Base-by-base conservation (phyloP, 2,797 vertebrate genomes). In the Champsocephalus esox region DNA sequence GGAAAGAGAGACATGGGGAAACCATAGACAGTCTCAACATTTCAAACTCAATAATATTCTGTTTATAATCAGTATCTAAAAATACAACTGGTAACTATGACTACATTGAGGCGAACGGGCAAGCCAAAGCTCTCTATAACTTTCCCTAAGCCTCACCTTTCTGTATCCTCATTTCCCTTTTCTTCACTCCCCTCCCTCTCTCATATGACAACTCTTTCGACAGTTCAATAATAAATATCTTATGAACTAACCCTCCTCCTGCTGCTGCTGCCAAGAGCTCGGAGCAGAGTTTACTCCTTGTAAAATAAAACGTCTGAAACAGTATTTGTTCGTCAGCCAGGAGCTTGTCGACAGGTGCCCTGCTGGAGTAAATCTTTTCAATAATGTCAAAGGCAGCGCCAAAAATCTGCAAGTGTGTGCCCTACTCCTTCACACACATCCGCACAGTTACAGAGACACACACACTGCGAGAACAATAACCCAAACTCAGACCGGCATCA, bases 281-380 rank as follows among this genome's bases (percentile, higher is more conserved):
- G 16, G 61, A 75, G 73, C 83, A 4, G 67, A 75, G 79, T 83
- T 85, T 73, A 87, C 75, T 81, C 79, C 74, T 74, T 52, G 70
- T 79, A 75, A 90, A 92, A 84, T 73, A 80, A 79, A 89, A 89
- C 61, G 69, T 84, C 85, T 87, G 70, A 88, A 88, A 81, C 54
- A 19, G 73, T 55, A 90, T 90, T 90, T 92, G 90, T 89, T 92
- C 81, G 1, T 13, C 64, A 66, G 93, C 92, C 94, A 94, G 89
- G 45, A 51, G 51, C 85, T 87, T 92, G 90, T 94, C 92, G 79
- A 89, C 89, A 89, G 91, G 89, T 92, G 91, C 91, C 90, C 83
- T 66, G 79, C 78, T 75, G 60, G 83, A 90, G 84, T 89, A 90
- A 92, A 93, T 81, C 82, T 87, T 85, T 87, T 92, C 85, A 86